phyloP scores from a whole-genome alignment of 2,888 invertebrate species.

The Caenorhabditis auriculariae region DNA sequence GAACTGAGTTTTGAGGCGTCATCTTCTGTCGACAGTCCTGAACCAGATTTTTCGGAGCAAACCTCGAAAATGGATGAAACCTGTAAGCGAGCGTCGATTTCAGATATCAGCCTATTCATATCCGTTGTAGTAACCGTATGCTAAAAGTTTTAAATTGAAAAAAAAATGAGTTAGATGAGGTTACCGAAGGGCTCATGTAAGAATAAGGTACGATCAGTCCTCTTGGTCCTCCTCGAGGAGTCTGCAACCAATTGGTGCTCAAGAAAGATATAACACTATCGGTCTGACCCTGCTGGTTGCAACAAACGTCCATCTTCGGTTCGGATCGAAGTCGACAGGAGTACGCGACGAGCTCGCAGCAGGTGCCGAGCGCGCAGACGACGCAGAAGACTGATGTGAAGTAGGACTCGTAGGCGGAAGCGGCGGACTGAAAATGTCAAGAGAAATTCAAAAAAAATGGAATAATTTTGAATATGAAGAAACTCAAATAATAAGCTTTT shows the following conservation, averaged over 20 bases:
- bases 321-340: slow-evolving; percentile 45
- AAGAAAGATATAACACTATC: neutral
- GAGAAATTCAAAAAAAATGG: too few relatives aligned
- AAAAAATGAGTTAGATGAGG: neutral
- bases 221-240: slow-evolving; percentile 51
- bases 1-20: slow-evolving; percentile 27
- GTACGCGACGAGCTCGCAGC: slow-evolving; percentile 23
- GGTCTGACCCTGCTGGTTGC: slow-evolving; percentile 45
- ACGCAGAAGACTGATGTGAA: slow-evolving; percentile 16
- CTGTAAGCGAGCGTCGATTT: slow-evolving; percentile 52
- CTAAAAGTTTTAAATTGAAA: slow-evolving; percentile 8
- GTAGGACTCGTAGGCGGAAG: too few relatives aligned
- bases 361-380: slow-evolving; percentile 35
- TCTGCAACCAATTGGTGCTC: slow-evolving; percentile 18
- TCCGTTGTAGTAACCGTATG: slow-evolving; percentile 43
- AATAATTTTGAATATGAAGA: too few relatives aligned
- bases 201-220: slow-evolving; percentile 56
- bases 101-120: slow-evolving; percentile 51
- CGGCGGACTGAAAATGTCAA: too few relatives aligned
- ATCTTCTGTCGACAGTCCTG: slow-evolving; percentile 34
- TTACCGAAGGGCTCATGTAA: slow-evolving; percentile 36
- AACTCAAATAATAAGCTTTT: too few relatives aligned
- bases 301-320: slow-evolving; percentile 60
- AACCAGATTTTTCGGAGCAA: neutral
- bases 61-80: too few relatives aligned